Evolutionary conservation across 2,113 vertebrate species (phyloP).

Genomic region (Phaethornis superciliosus): DNA sequence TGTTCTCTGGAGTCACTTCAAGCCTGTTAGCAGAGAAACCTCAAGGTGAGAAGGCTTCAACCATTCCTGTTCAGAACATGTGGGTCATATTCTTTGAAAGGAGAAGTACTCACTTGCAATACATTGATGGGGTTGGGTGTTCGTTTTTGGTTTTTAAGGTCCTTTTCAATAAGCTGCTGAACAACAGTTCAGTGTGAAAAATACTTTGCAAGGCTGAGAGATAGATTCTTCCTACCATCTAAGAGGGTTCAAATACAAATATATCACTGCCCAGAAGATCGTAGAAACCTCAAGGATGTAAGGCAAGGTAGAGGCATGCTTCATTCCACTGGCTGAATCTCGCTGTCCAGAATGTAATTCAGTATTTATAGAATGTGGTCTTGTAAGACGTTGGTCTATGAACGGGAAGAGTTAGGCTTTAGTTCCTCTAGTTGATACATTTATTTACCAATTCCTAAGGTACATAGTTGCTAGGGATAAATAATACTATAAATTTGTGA

Average conservation of each 20-base stretch:
- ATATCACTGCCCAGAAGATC: not conserved
- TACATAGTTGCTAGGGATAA: not conserved
- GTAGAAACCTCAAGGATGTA: not conserved
- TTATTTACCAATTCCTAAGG: not conserved
- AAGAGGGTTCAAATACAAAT: not conserved
- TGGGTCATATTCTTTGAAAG: not conserved
- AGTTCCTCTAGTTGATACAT: not conserved
- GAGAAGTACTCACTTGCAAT: not conserved
- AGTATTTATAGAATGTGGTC: not conserved
- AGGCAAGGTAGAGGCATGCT: not conserved
- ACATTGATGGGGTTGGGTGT: too few species aligned
- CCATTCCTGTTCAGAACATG: not conserved
- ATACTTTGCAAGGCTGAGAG: not conserved
- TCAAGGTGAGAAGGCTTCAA: not conserved
- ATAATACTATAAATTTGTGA: not conserved
- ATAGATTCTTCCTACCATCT: not conserved
- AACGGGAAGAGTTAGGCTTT: not conserved
- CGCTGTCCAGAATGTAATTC: not conserved
- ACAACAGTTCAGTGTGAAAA: not conserved
- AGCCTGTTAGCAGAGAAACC: not conserved
- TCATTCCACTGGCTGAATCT: not conserved
- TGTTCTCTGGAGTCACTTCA: not conserved
- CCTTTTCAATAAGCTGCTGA: not conserved
- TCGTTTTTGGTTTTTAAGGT: not conserved
- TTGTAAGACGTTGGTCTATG: accelerated